Evolutionary conservation across 2,797 vertebrate species (phyloP), one percentile per base, ranked within the genome.

Genomic region (Hyperoplus immaculatus): DNA sequence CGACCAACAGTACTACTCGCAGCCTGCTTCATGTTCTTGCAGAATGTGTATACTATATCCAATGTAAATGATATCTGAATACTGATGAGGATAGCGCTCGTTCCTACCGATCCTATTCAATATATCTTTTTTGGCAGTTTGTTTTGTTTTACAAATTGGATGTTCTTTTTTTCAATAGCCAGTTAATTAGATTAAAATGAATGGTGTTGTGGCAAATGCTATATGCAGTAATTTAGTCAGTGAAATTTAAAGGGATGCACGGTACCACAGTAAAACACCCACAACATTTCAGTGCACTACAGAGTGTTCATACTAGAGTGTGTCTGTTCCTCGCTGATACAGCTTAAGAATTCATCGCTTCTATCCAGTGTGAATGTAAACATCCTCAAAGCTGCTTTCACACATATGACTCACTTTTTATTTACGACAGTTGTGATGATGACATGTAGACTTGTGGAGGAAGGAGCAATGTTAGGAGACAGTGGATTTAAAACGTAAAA

Each of bases 371-470:
- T 38, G 58, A 39, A n/a, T 9, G 47, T 45, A 49, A 56, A 50
- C 55, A 16, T 46, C 38, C 15, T 16, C 41, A 71, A 50, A 18
- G 39, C 12, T 0, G 18, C 65, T 61, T 69, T 65, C 74, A 54
- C 60, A 63, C 14, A 0, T 61, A 4, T 5, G 61, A 78, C 68
- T 78, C 39, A 18, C 53, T 60, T 51, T 10, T 41, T 29, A 29
- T 18, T 61, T 50, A 10, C 67, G 39, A 55, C 64, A 49, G 51
- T 13, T n/a, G 53, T n/a, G 38, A 49, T 57, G 49, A 62, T 42
- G 68, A 54, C 53, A 45, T 8, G 21, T 43, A 54, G 56, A 41
- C 15, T 54, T 42, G 43, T 29, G 46, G 29, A 16, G 49, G 57
- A 58, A 39, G 71, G 16, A 59, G 56, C 4, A 11, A 21, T 55